phyloP scores from a whole-genome alignment of 1,140 invertebrate species.

The Metopolophium dirhodum region DNA sequence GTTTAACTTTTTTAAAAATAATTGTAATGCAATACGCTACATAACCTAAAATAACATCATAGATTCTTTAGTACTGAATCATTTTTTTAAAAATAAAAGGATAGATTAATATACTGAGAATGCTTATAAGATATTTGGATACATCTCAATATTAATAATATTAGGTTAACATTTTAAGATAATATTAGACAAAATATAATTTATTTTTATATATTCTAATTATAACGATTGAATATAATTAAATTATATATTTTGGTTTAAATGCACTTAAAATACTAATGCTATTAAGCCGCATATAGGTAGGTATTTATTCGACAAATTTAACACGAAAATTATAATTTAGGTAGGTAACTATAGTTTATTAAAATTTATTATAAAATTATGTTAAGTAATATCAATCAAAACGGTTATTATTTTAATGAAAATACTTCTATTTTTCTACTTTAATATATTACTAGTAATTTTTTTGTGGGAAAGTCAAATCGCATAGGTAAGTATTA shows the following conservation, averaged over 20 bases:
- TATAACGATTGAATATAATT: neutral
- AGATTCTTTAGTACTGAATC: conserved; percentile 28
- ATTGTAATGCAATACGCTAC: neutral
- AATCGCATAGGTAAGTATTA: neutral
- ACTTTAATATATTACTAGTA: neutral
- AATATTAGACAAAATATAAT: neutral
- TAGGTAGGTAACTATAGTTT: neutral
- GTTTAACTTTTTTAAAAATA: neutral
- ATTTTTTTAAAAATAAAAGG: conserved; percentile 42
- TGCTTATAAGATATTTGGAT: neutral
- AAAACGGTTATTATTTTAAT: neutral
- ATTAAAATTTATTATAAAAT: neutral
- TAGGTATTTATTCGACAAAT: neutral
- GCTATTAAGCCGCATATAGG: neutral
- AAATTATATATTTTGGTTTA: neutral
- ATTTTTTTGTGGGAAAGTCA: neutral
- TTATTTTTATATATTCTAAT: neutral
- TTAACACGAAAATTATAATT: neutral
- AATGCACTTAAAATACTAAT: neutral
- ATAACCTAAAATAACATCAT: neutral
- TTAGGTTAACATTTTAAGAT: neutral
- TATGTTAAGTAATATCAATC: neutral
- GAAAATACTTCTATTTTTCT: neutral
- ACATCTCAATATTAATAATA: conserved; percentile 8
- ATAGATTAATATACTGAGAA: neutral